Base-by-base conservation (phyloP, 2,113 vertebrate species). In the Pipa parva region DNA sequence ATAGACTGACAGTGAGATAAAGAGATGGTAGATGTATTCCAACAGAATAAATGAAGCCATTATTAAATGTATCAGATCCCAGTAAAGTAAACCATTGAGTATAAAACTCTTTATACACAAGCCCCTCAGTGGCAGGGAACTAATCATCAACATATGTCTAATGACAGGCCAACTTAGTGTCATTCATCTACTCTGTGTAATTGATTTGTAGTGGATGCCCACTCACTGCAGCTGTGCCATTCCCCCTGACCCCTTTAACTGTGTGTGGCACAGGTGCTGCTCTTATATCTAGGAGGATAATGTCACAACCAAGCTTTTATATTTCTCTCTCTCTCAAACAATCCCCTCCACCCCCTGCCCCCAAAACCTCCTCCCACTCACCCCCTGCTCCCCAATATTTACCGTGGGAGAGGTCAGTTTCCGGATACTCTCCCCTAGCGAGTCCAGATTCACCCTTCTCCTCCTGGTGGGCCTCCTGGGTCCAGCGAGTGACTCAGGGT, bases 391-490 rank as follows among this genome's bases (percentile, higher is more conserved):
- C 62, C 20, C n/a, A 25, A 17, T 8, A 76, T 78, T 86, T 92
- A 98, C 94, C 92, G 92, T 93, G 76, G 95, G 95, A 73, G 93
- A 93, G 25, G 93, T 95, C 71, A 98, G 87, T 56, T 93, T 84
- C 75, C 88, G 88, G 81, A 98, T 87, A 85, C 93, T 97, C 84
- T 97, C 93, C 46, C 95, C 95, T 65, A 97, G 86, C 7, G 93
- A 97, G 87, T 98, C 95, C 77, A 97, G 87, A 85, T 97, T 96
- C 74, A 95, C 95, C 77, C 95, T 82, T 71, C 92, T 86, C 63
- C 93, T 85, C 79, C 95, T 84, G 63, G 90, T 91, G 36, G 77
- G 83, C 75, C 91, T 83, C 82, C 89, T 83, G 72, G 67, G 20
- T 7, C 59, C 24, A 10, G 70, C 15, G 25, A 75, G 17, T 57